phyloP scores from a whole-genome alignment of 2,797 vertebrate species.

The Helicolenus hilgendorfi region DNA sequence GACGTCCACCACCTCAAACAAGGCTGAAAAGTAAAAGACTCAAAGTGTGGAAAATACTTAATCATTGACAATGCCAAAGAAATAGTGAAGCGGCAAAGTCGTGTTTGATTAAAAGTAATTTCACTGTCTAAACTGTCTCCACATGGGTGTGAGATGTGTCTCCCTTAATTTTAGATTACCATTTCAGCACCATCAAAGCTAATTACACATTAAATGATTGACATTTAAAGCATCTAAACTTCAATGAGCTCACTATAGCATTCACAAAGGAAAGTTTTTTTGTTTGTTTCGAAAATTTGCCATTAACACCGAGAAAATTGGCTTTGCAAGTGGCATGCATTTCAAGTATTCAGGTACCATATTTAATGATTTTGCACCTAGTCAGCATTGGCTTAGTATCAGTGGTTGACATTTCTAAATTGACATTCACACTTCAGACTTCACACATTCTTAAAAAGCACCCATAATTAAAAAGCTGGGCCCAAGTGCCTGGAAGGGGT shows the following conservation, averaged over 20 bases:
- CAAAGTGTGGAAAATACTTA: neutral
- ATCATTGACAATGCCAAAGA: neutral
- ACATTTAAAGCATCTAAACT: neutral
- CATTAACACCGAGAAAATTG: neutral
- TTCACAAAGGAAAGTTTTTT: neutral
- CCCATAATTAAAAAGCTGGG: conserved; percentile 24
- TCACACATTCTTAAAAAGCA: conserved; percentile 29
- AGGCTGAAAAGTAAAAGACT: neutral
- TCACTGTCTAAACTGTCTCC: neutral
- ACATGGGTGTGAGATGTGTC: neutral
- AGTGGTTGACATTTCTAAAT: conserved; percentile 10
- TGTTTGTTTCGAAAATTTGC: neutral
- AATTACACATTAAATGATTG: neutral
- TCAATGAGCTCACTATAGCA: neutral
- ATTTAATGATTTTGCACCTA: neutral
- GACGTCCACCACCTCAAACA: neutral
- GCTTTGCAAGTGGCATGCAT: neutral
- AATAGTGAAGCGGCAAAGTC: neutral
- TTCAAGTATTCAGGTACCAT: neutral
- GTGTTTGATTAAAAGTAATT: neutral
- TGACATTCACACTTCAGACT: conserved; percentile 6
- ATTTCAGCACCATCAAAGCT: neutral
- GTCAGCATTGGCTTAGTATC: conserved; percentile 4
- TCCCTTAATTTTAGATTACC: neutral
- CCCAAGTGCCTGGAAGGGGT: conserved; percentile 18